These are phyloP conservation scores for Misgurnus mizolepis DNA, from an alignment of 2,113 vertebrate genomes.

Conservation along the genomic window DNA sequence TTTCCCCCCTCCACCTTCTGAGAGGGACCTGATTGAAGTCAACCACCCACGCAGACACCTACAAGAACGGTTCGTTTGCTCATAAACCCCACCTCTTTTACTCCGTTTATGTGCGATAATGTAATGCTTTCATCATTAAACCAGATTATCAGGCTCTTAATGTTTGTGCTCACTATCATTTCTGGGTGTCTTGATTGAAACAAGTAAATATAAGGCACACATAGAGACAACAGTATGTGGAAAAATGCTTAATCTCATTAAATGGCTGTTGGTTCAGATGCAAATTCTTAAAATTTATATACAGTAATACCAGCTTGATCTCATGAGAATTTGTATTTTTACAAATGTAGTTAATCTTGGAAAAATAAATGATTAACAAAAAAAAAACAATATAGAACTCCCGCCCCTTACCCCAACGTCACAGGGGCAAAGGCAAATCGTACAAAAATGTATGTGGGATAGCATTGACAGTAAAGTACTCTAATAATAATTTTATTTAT, in stretches of 20 bases:
- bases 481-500: no score
- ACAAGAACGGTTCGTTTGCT: slow-evolving; percentile 23
- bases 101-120: no score
- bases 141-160: not conserved
- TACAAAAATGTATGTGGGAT: no score
- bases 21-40: slow-evolving; percentile 26
- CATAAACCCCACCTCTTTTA: no score
- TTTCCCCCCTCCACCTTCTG: slow-evolving; percentile 40
- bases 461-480: no score
- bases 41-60: not conserved
- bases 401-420: no score
- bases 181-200: not conserved
- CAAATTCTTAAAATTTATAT: no score
- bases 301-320: no score
- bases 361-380: no score
- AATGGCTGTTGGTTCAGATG: not conserved
- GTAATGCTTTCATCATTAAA: not conserved
- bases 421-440: no score
- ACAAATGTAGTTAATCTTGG: not conserved
- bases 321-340: no score
- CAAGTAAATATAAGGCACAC: not conserved
- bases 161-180: not conserved
- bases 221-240: not conserved
- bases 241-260: not conserved
- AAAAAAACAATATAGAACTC: no score